Evolutionary conservation across 2,888 invertebrate genomes (phyloP).

Genomic region (Auanema sp.): DNA sequence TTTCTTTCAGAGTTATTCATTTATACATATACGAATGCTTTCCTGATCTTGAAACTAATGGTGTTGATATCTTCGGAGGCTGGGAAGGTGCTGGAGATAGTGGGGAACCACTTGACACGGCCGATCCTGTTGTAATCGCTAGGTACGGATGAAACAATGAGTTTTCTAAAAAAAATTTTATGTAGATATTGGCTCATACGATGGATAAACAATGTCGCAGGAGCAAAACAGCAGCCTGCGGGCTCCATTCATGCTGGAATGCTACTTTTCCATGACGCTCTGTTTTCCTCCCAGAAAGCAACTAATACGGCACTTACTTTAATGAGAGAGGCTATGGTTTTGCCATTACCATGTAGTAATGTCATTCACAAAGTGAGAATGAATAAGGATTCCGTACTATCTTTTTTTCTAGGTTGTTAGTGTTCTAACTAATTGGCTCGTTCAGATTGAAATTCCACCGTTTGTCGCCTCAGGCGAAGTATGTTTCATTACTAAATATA

Average conservation of each 20-base stretch:
- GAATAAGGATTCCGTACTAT: too few relatives aligned
- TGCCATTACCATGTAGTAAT: constrained; percentile 58
- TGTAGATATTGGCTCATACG: constrained; percentile 58
- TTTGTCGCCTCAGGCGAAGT: constrained; percentile 54
- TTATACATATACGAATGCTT: constrained; percentile 47
- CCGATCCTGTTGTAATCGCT: constrained; percentile 62
- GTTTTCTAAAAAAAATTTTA: not conserved
- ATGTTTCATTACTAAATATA: not conserved
- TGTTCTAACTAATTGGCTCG: constrained; percentile 51
- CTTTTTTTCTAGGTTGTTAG: constrained; percentile 28
- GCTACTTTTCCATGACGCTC: constrained; percentile 47
- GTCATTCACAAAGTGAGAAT: constrained; percentile 59
- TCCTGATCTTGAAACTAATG: constrained; percentile 45
- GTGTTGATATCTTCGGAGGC: constrained; percentile 59
- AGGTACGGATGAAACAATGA: constrained; percentile 23
- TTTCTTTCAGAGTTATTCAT: constrained; percentile 29
- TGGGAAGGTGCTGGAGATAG: constrained; percentile 56
- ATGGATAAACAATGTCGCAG: constrained; percentile 61
- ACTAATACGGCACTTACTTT: constrained; percentile 58
- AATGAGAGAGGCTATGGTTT: constrained; percentile 59
- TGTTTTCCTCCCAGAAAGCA: constrained; percentile 50
- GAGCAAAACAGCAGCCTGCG: constrained; percentile 30
- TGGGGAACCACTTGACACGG: constrained; percentile 54
- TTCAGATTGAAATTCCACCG: constrained; percentile 58
- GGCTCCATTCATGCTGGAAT: constrained; percentile 43